These are phyloP conservation scores for Euphydryas editha DNA, from an alignment of 2,888 invertebrate species.

Conservation along the genomic window DNA sequence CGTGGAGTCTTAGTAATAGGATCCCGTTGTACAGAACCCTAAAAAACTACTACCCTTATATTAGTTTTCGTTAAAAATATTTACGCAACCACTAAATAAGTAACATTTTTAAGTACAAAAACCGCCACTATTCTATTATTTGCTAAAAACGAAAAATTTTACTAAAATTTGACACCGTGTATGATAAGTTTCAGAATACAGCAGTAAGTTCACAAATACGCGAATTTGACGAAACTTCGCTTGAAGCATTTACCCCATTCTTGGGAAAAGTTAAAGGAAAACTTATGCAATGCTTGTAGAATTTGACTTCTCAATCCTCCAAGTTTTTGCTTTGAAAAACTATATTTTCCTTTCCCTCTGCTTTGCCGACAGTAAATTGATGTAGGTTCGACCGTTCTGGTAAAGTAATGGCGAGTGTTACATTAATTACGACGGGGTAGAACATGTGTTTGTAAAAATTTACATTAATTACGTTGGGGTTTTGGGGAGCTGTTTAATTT, in stretches of 20 bases:
- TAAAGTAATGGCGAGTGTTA: no score
- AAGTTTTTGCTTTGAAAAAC: conserved; percentile 1
- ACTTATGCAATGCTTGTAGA: not conserved
- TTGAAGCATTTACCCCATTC: not conserved
- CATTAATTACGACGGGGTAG: no score
- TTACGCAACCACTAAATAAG: no score
- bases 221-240: conserved; percentile 5
- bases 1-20: no score
- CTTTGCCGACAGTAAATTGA: no score
- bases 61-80: no score
- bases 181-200: conserved; percentile 2
- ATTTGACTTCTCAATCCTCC: not conserved
- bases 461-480: no score
- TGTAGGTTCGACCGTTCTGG: no score
- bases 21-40: no score
- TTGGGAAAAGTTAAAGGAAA: not conserved
- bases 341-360: not conserved
- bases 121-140: not conserved
- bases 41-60: no score
- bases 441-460: no score
- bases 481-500: no score
- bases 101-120: not conserved
- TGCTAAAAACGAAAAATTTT: not conserved
- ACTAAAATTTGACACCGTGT: conserved; percentile 1
- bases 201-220: not conserved